Percentiles rank a stretch among this genome's conserved stretches.
Evolutionary conservation across 1,140 invertebrate genomes (phyloP).

Genomic region (Maniola jurtina): DNA sequence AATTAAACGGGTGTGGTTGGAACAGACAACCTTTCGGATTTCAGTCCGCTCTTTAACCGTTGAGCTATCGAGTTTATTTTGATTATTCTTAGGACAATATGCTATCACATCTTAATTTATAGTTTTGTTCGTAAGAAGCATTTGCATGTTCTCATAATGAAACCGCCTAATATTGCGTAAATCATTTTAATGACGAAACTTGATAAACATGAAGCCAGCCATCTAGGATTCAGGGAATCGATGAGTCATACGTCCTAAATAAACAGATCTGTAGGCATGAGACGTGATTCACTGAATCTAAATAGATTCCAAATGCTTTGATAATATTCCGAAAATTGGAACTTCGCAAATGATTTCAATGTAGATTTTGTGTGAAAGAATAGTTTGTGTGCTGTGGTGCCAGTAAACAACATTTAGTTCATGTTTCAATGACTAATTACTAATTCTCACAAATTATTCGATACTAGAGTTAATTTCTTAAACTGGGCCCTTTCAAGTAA

Average conservation of each 20-base stretch:
- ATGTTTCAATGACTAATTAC: no score
- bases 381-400: no score
- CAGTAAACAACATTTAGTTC: no score
- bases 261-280: slow-evolving; percentile 1
- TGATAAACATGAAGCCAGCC: slow-evolving; percentile 10
- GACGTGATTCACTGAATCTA: slow-evolving; percentile 13
- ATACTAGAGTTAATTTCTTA: no score
- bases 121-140: background rate
- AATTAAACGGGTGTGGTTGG: no score
- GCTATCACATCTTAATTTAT: background rate
- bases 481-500: no score
- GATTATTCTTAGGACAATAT: background rate
- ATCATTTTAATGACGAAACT: slow-evolving; percentile 19
- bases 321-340: no score
- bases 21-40: no score
- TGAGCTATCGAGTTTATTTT: background rate
- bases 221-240: slow-evolving; percentile 23
- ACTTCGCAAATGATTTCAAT: no score
- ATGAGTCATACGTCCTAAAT: slow-evolving; percentile 20
- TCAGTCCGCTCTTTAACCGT: no score
- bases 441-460: no score
- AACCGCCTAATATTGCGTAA: slow-evolving; percentile 4
- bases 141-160: slow-evolving; percentile 1
- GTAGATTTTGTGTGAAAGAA: no score
- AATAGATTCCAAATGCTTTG: background rate